Evolutionary conservation across 1,140 invertebrate genomes (phyloP).

Genomic region (Drosophila novamexicana): DNA sequence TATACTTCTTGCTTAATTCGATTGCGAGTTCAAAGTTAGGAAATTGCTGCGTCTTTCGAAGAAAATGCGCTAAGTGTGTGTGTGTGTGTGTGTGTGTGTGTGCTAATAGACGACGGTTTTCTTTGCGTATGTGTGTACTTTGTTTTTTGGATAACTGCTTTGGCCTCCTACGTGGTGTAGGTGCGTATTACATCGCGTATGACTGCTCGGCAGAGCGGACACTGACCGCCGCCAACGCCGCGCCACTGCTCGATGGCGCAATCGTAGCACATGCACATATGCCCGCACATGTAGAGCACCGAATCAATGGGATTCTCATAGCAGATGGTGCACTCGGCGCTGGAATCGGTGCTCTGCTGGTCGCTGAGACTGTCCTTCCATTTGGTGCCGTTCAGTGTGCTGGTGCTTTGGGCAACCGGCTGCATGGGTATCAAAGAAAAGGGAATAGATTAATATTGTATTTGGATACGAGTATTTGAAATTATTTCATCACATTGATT

Average conservation of each 20-base stretch:
- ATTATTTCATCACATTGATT: no score
- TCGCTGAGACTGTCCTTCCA: slow-evolving; percentile 77
- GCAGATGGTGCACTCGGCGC: slow-evolving; percentile 96
- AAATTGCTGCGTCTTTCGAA: slow-evolving; percentile 36
- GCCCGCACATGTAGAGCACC: slow-evolving; percentile 98
- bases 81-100: neutral
- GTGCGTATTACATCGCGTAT: slow-evolving; percentile 98
- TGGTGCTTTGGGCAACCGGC: slow-evolving; percentile 68
- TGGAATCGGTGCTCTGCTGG: slow-evolving; percentile 85
- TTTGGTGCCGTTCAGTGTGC: slow-evolving; percentile 60
- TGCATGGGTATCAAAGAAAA: slow-evolving; percentile 8
- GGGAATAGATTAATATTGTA: neutral
- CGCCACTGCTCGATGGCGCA: slow-evolving; percentile 97
- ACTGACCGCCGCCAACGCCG: slow-evolving; percentile 94
- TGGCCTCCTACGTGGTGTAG: slow-evolving; percentile 90
- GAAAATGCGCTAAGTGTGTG: slow-evolving; percentile 26
- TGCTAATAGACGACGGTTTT: slow-evolving; percentile 1
- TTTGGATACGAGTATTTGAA: neutral
- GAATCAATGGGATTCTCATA: slow-evolving; percentile 96
- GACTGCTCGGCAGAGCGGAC: slow-evolving; percentile 95
- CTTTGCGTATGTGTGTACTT: neutral
- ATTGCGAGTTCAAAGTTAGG: slow-evolving; percentile 63
- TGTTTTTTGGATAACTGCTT: neutral
- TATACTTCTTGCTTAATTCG: slow-evolving; percentile 40
- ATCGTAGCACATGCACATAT: slow-evolving; percentile 99